These are phyloP conservation scores for Melanogrammus aeglefinus DNA, from an alignment of 2,797 vertebrate genomes.

Conservation along the genomic window DNA sequence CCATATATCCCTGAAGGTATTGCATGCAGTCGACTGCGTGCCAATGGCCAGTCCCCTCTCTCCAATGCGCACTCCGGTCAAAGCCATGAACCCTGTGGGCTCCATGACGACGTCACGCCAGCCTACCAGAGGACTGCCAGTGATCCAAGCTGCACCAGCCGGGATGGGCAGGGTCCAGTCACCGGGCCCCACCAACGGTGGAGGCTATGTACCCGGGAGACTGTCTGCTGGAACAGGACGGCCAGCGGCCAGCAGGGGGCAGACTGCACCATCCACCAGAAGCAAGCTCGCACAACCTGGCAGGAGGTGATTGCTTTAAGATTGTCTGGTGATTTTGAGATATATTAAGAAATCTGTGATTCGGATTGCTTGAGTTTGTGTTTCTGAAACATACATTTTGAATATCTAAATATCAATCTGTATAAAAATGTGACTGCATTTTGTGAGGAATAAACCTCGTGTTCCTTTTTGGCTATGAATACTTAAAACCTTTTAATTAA, in stretches of 20 bases:
- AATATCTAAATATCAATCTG: no score
- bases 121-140: constrained; percentile 73
- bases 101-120: constrained; percentile 73
- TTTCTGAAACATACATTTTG: not conserved
- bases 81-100: constrained; percentile 72
- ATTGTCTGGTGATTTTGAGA: not conserved
- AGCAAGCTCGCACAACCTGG: constrained; percentile 75
- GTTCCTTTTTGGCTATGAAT: not conserved
- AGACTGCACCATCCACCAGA: constrained; percentile 60
- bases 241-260: constrained; percentile 60
- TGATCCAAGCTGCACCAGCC: constrained; percentile 59
- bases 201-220: constrained; percentile 59
- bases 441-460: not conserved
- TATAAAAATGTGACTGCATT: not conserved
- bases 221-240: constrained; percentile 58
- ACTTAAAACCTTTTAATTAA: constrained; percentile 40
- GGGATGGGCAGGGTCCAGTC: constrained; percentile 73
- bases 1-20: constrained; percentile 65
- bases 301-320: constrained; percentile 72
- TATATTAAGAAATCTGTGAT: not conserved
- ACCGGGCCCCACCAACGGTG: constrained; percentile 62
- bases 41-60: constrained; percentile 77
- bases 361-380: not conserved
- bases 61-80: constrained; percentile 77
- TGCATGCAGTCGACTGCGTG: constrained; percentile 74